phyloP scores from a whole-genome alignment of 2,888 invertebrate species.

The Cataglyphis albicans region DNA sequence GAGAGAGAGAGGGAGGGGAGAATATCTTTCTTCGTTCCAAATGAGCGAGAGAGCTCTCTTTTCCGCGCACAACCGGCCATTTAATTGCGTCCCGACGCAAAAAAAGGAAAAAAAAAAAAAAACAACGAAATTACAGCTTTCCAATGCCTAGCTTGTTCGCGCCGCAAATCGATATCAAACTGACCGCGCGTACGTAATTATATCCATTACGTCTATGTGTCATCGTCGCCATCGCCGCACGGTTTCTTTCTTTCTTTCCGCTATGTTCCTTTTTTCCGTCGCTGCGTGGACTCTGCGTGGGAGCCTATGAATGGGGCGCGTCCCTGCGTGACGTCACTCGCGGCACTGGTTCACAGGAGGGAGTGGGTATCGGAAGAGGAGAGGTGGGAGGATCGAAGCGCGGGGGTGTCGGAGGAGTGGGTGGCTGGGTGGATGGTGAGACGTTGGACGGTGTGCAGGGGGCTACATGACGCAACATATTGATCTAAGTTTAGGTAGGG shows the following conservation, averaged over 20 bases:
- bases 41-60: constrained; percentile 23
- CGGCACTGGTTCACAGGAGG: constrained; percentile 67
- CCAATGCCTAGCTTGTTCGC: not conserved
- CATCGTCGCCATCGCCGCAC: constrained; percentile 39
- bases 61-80: constrained; percentile 48
- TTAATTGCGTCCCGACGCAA: constrained; percentile 51
- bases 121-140: constrained; percentile 35
- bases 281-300: constrained; percentile 76
- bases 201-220: not conserved
- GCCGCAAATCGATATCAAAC: constrained; percentile 22
- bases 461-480: constrained; percentile 86
- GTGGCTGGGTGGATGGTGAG: constrained; percentile 70
- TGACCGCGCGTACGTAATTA: constrained; percentile 9
- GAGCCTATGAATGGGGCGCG: constrained; percentile 84
- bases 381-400: constrained; percentile 37
- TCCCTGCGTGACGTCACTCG: constrained; percentile 83
- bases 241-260: constrained; percentile 60
- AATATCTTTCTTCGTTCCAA: not conserved
- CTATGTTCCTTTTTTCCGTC: constrained; percentile 52
- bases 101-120: not conserved
- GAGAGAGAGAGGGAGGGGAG: not conserved
- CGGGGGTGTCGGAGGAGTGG: constrained; percentile 69
- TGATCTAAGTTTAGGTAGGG: constrained; percentile 83
- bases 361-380: constrained; percentile 52
- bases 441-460: constrained; percentile 74